Evolutionary conservation across 1,140 invertebrate species (phyloP), one percentile per base, ranked within the genome.

Genomic region (Lordiphosa clarofinis): DNA sequence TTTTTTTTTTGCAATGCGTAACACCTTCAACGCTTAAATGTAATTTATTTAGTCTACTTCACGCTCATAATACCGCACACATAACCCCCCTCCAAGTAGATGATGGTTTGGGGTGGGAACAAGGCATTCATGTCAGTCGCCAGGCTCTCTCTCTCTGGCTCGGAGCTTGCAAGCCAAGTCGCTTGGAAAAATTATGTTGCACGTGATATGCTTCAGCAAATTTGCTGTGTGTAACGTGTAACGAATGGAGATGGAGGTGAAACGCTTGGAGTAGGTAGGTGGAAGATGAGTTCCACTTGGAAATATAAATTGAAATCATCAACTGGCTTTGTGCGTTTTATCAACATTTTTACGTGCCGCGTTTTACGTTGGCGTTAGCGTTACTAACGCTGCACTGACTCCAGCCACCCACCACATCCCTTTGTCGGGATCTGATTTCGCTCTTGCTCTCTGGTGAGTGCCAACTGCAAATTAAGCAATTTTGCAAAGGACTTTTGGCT

Each of bases 141-240:
- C 71, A 33, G 42, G 46, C n/a, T n/a, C n/a, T n/a, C n/a, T n/a
- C 28, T 43, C 54, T 43, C 46, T 35, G 24, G 24, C 24, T 28
- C 24, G 24, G 24, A 28, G 24, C 61, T 64, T 64, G 61, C 61
- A 64, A 70, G 50, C 59, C 71, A 86, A 86, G 81, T 86, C 81
- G 82, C 81, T 67, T 67, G 81, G 81, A 86, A 86, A 86, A 86
- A 86, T 86, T 86, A 86, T 86, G 81, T 76, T 86, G 81, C 81
- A 86, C 81, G 81, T 86, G 81, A 86, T 86, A 81, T 86, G 81
- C 81, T 86, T 86, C 75, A 76, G 69, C 72, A 86, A 79, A 81
- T 73, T 61, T 66, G 60, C 58, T 84, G 74, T 78, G 60, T 58
- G 60, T 71, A 82, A 68, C 56, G 63, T 49, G 42, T 47, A 62